phyloP scores from a whole-genome alignment of 2,888 invertebrate genomes.

The Mesochorus sp. region DNA sequence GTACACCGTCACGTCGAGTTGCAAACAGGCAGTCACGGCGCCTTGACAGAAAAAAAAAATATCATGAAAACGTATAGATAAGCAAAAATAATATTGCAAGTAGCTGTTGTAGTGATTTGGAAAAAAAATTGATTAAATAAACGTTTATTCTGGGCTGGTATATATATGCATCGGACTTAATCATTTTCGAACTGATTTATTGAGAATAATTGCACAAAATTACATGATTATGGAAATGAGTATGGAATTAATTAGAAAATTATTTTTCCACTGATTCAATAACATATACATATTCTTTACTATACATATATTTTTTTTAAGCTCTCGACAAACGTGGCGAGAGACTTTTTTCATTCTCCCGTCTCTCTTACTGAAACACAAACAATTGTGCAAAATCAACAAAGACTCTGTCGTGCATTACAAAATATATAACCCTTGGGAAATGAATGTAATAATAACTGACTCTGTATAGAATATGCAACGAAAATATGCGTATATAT shows the following conservation, averaged over 20 bases:
- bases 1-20: constrained; percentile 21
- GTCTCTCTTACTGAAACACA: constrained; percentile 14
- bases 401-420: constrained; percentile 4
- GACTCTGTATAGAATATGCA: constrained; percentile 14
- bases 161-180: no score
- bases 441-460: constrained; percentile 16
- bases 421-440: constrained; percentile 15
- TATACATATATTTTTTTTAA: neutral
- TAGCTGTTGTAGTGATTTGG: neutral
- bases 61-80: neutral
- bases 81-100: neutral
- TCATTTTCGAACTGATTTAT: no score
- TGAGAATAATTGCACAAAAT: no score
- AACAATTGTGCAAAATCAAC: constrained; percentile 45
- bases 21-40: constrained; percentile 17
- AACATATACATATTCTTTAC: neutral
- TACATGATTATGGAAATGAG: no score
- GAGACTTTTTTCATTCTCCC: neutral
- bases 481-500: no score
- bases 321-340: neutral
- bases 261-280: no score
- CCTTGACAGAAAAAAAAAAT: neutral
- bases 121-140: neutral
- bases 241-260: no score
- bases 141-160: neutral